A percentile compares a stretch with the other conserved stretches of the same genome.
Evolutionary conservation across 2,113 vertebrate genomes (phyloP).

Genomic region (Onychostruthus taczanowskii): DNA sequence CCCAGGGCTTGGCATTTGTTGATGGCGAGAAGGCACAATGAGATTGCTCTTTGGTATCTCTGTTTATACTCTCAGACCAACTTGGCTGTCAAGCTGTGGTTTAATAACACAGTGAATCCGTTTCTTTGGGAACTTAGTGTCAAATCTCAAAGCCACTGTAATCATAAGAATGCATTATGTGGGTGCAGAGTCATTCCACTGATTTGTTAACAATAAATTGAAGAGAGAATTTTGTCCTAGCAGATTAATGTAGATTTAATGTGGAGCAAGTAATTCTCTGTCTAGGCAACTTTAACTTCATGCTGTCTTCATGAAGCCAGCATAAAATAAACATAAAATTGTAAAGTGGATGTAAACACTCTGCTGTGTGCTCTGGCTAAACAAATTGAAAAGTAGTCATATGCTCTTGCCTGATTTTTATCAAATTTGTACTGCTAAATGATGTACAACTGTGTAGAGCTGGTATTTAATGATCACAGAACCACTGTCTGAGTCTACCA

Average conservation of each 20-base stretch:
- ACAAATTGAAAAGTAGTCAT: neutral
- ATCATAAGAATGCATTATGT: neutral
- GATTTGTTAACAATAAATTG: neutral
- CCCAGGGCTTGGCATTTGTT: neutral
- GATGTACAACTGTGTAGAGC: neutral
- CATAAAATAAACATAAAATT: conserved; percentile 18
- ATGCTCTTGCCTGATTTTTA: neutral
- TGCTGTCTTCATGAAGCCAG: neutral
- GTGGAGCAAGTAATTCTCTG: neutral
- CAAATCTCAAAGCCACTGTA: neutral
- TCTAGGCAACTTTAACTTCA: neutral
- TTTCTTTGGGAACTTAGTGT: neutral
- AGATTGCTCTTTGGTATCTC: neutral
- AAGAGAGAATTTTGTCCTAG: neutral
- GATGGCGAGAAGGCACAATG: neutral
- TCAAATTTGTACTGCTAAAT: neutral
- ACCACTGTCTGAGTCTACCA: neutral
- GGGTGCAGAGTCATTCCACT: neutral
- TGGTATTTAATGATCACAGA: neutral
- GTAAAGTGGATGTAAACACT: neutral
- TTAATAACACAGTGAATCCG: neutral
- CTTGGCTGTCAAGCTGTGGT: neutral
- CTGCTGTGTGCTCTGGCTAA: neutral
- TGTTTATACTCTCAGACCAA: neutral
- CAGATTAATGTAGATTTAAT: neutral